phyloP scores from a whole-genome alignment of 2,888 invertebrate genomes.

The Mesopsocus fuscifrons region DNA sequence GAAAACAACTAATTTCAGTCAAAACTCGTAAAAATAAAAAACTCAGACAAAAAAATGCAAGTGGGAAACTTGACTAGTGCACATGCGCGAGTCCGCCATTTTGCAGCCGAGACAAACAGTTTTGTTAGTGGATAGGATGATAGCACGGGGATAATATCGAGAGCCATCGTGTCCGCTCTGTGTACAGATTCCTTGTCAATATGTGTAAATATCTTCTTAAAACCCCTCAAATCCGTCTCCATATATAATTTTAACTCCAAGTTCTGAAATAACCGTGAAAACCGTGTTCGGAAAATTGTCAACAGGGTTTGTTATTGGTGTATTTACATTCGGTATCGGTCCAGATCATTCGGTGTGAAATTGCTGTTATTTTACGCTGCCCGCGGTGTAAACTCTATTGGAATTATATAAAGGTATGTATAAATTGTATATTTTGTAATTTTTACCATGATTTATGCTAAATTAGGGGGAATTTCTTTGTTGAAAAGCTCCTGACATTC shows the following conservation, averaged over 20 bases:
- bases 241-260: background rate
- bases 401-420: constrained; percentile 4
- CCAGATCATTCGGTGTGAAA: constrained; percentile 5
- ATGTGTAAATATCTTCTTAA: constrained; percentile 4
- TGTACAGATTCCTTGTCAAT: constrained; percentile 1
- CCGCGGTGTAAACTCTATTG: background rate
- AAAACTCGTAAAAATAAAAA: too few species aligned
- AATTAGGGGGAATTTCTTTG: constrained; percentile 2
- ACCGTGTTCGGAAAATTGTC: background rate
- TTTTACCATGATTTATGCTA: background rate
- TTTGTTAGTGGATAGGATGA: constrained; percentile 1
- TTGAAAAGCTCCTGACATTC: constrained; percentile 6
- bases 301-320: constrained; percentile 5
- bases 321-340: constrained; percentile 6
- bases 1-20: too few species aligned
- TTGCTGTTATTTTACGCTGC: background rate
- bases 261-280: too few species aligned
- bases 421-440: background rate
- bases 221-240: background rate
- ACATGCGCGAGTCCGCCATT: constrained; percentile 7
- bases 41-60: too few species aligned
- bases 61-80: too few species aligned
- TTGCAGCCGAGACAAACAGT: background rate
- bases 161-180: constrained; percentile 1
- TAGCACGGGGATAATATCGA: constrained; percentile 5